Conservation (phyloP, 2,888 invertebrate species). For the Scelioninae gen. 1 region DNA sequence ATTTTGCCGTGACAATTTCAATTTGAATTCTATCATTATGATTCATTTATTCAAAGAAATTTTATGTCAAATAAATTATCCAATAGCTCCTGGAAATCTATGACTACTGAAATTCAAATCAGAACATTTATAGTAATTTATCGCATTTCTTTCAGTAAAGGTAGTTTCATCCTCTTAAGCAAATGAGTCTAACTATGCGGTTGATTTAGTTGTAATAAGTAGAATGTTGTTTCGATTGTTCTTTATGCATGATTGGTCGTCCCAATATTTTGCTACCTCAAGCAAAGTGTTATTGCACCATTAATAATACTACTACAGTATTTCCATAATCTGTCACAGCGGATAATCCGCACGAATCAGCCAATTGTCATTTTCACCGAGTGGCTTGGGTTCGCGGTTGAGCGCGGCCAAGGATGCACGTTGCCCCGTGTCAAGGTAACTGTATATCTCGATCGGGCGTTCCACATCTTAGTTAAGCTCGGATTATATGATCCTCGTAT, state of each 20-base stretch:
- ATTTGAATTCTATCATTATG: no score
- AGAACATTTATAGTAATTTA: no score
- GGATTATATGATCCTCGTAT: conserved; percentile 65
- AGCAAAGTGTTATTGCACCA: background rate
- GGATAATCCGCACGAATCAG: conserved; percentile 7
- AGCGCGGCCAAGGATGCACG: conserved; percentile 55
- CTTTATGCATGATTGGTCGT: background rate
- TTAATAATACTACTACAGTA: conserved; percentile 25
- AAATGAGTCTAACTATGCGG: no score
- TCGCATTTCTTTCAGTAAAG: no score
- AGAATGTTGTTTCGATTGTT: no score
- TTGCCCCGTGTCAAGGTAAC: conserved; percentile 66
- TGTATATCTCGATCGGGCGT: conserved; percentile 67
- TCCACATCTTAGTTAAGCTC: conserved; percentile 68
- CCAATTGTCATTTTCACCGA: conserved; percentile 33
- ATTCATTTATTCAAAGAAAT: no score
- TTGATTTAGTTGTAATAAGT: no score
- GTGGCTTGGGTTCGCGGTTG: conserved; percentile 20
- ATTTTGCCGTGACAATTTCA: no score
- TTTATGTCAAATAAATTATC: no score
- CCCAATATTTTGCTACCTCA: background rate
- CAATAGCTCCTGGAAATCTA: no score
- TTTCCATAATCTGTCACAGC: conserved; percentile 22
- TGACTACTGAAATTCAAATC: no score
- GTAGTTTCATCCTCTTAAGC: no score